These are phyloP conservation scores for Acarapis woodi DNA, from an alignment of 1,140 invertebrate genomes.

Conservation along the genomic window DNA sequence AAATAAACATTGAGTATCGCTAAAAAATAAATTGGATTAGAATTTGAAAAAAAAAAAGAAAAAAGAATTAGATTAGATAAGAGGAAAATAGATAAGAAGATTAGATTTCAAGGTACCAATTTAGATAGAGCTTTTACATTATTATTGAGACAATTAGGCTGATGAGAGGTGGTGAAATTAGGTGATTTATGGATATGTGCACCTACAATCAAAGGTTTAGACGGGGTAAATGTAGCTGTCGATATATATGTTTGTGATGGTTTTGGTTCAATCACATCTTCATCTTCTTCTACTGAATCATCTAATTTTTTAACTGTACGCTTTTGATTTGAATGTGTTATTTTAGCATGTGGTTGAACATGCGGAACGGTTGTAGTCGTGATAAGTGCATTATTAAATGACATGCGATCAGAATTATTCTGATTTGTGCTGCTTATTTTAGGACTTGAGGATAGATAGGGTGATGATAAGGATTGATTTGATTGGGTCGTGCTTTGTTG, in stretches of 20 bases:
- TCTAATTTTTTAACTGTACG: constrained; percentile 10
- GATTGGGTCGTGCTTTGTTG: too few relatives aligned
- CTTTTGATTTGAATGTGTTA: constrained; percentile 8
- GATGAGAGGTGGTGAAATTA: constrained; percentile 1
- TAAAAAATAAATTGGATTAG: not conserved
- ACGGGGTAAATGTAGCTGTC: not conserved
- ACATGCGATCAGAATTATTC: too few relatives aligned
- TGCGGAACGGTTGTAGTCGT: too few relatives aligned
- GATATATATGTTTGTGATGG: not conserved
- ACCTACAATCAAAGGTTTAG: constrained; percentile 9
- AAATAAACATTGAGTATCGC: not conserved
- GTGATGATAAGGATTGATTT: too few relatives aligned
- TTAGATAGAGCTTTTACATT: not conserved
- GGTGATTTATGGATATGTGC: not conserved
- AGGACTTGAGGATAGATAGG: too few relatives aligned
- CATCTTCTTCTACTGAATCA: constrained; percentile 12
- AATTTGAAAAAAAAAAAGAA: not conserved
- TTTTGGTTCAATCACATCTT: constrained; percentile 11
- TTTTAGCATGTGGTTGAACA: not conserved
- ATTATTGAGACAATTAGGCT: not conserved
- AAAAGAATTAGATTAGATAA: constrained; percentile 1
- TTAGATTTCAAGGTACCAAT: too few relatives aligned
- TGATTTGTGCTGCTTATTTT: too few relatives aligned
- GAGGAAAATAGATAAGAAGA: constrained; percentile 1
- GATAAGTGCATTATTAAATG: too few relatives aligned